Evolutionary conservation across 2,113 vertebrate genomes (phyloP).

Genomic region (Prinia subflava): DNA sequence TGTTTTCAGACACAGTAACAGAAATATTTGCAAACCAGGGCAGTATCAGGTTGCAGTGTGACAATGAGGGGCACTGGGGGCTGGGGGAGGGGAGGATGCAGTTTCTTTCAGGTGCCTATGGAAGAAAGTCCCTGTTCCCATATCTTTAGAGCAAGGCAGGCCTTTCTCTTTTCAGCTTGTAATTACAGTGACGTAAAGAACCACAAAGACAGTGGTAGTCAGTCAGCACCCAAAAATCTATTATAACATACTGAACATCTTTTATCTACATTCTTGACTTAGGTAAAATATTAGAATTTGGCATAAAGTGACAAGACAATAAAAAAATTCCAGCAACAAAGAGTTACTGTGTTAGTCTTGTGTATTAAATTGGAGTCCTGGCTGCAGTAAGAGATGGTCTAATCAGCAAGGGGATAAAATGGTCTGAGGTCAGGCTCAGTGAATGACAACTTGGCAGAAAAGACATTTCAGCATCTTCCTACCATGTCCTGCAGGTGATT

Average conservation of each 20-base stretch:
- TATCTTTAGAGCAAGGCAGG: neutral
- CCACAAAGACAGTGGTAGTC: neutral
- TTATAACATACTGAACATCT: neutral
- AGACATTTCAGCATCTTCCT: slow-evolving; percentile 63
- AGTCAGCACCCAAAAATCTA: neutral
- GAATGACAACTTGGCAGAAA: slow-evolving; percentile 55
- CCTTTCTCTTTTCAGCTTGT: neutral
- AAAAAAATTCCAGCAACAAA: neutral
- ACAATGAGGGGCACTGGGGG: accelerated
- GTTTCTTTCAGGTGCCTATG: neutral
- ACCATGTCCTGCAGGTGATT: slow-evolving; percentile 66
- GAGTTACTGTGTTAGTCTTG: neutral
- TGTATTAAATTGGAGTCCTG: slow-evolving; percentile 32
- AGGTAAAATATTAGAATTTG: neutral
- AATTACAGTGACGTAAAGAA: neutral
- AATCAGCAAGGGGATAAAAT: slow-evolving; percentile 56
- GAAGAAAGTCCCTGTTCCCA: neutral
- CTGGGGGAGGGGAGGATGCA: accelerated
- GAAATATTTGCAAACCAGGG: neutral
- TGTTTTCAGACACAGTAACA: neutral
- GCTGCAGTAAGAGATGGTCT: slow-evolving; percentile 33
- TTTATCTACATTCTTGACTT: neutral
- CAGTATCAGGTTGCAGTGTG: neutral
- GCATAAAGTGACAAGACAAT: neutral
- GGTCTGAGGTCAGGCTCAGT: slow-evolving; percentile 33